Conservation (phyloP, 1,140 invertebrate species). For the Saccostrea echinata region DNA sequence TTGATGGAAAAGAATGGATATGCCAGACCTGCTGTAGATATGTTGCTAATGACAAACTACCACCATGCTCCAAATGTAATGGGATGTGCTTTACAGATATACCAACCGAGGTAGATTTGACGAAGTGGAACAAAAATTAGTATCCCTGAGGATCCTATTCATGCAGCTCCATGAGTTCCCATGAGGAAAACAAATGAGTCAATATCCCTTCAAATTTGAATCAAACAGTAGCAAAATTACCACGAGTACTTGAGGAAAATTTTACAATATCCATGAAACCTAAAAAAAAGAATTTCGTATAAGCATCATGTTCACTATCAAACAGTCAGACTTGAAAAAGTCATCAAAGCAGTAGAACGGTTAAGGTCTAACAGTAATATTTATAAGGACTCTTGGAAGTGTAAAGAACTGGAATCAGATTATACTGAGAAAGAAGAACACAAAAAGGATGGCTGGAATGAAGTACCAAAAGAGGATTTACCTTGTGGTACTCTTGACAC, state of each 20-base stretch:
- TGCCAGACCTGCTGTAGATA: background rate
- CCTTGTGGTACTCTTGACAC: constrained; percentile 37
- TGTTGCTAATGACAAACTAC: constrained; percentile 46
- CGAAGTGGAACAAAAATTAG: constrained; percentile 45
- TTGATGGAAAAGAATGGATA: background rate
- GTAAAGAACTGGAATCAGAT: background rate
- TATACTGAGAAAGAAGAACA: background rate
- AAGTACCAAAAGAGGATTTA: background rate
- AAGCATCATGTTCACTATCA: constrained; percentile 26
- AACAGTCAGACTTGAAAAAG: constrained; percentile 37
- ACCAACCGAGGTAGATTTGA: constrained; percentile 47
- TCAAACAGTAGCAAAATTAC: constrained; percentile 42
- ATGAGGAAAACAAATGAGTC: constrained; percentile 22
- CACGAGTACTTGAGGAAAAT: constrained; percentile 8
- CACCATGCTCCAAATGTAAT: constrained; percentile 39
- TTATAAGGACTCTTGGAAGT: constrained; percentile 38
- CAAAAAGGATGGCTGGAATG: background rate
- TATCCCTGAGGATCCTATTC: constrained; percentile 59
- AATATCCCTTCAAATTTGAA: constrained; percentile 53
- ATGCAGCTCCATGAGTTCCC: constrained; percentile 58
- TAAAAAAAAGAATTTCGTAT: constrained; percentile 41
- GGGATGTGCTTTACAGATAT: constrained; percentile 48
- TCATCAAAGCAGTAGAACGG: constrained; percentile 4
- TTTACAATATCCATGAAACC: constrained; percentile 21
- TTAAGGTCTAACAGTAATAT: constrained; percentile 37